Conservation (phyloP, 2,797 vertebrate genomes). For the Chaetophractus vellerosus region DNA sequence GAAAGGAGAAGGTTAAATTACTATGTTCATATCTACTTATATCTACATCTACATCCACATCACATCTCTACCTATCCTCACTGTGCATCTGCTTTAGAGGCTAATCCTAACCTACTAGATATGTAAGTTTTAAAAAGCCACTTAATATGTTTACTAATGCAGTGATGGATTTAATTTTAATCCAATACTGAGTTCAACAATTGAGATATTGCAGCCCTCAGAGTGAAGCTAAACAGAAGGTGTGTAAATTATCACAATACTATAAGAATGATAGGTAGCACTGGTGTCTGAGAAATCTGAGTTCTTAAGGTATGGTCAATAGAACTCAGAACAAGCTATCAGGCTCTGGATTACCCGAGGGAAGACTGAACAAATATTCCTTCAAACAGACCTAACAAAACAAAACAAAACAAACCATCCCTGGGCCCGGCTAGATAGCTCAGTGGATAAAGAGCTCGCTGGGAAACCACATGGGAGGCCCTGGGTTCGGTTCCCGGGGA, state of each 20-base stretch:
- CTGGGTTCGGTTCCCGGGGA: too few relatives aligned
- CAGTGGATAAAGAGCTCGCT: too few relatives aligned
- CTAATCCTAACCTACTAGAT: slow-evolving; percentile 20
- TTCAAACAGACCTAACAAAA: slow-evolving; percentile 12
- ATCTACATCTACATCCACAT: neutral
- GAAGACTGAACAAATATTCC: neutral
- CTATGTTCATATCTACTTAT: neutral
- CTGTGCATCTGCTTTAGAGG: neutral
- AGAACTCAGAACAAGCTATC: slow-evolving; percentile 39
- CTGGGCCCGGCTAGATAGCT: too few relatives aligned
- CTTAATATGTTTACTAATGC: neutral
- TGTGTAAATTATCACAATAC: neutral
- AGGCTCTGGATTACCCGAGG: neutral
- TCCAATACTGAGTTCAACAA: neutral
- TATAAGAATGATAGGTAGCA: slow-evolving; percentile 16
- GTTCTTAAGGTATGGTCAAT: neutral
- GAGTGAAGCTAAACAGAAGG: neutral
- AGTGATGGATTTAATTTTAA: slow-evolving; percentile 22
- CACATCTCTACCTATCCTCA: neutral
- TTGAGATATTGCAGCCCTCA: neutral
- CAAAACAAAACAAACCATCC: neutral
- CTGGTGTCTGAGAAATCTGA: slow-evolving; percentile 40
- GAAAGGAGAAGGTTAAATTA: neutral
- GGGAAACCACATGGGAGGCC: too few relatives aligned
- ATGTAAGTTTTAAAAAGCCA: neutral